Evolutionary conservation across 2,888 invertebrate genomes (phyloP), one percentile per base, ranked within the genome.

Genomic region (Xestobium rufovillosum): DNA sequence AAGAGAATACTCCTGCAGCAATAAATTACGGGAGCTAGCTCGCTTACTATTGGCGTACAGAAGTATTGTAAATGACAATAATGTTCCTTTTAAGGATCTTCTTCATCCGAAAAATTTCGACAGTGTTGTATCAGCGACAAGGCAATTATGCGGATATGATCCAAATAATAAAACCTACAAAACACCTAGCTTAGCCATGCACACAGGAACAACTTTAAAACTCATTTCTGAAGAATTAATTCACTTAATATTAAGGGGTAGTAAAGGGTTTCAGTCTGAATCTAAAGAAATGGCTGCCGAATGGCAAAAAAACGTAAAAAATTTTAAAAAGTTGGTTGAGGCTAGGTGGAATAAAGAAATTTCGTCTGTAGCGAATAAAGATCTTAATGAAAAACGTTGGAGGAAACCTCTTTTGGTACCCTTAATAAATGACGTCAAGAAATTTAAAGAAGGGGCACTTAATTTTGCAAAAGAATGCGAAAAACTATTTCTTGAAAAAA

Each of bases 321-420:
- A 19, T 19, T 19, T 19, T 19, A 19, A 19, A 19, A 19, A 19
- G 23, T n/a, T 43, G 11, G 23, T 35, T 25, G 40, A 43, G 32
- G 31, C 42, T 11, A 39, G 49, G n/a, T 50, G 49, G 51, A 50
- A 45, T 31, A 49, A 30, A 11, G 49, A 51, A 44, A 8, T 50
- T 14, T 36, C 39, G 8, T 47, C 45, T 13, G 36, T 48, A 11
- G 52, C 50, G 26, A 48, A 52, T 31, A 52, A 50, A 34, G 48
- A 26, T 19, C 49, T 19, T 23, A 48, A 23, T 26, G 48, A 51
- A 42, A 50, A 51, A 31, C 31, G 35, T 15, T 51, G 49, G 50
- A 42, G 45, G 27, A 51, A 48, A 35, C 50, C 52, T 26, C 29
- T 49, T 9, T 37, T 52, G 3, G 14, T 49, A 23, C 49, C 50